Conservation (phyloP, 2,888 invertebrate species). For the Isotomurus palustris region DNA sequence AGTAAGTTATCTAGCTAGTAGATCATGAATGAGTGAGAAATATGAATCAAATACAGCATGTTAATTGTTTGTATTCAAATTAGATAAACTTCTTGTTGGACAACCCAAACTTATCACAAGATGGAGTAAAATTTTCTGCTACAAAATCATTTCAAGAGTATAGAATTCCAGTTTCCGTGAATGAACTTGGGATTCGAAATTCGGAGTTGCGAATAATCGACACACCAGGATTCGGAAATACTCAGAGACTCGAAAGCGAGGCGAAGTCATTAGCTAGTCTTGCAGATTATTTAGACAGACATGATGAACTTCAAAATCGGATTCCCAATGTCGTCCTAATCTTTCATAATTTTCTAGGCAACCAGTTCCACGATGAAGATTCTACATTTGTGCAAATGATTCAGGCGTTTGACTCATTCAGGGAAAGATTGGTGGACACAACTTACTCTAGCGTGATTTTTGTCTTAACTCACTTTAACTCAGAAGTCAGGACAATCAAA, state of each 20-base stretch:
- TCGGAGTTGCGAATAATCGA: slow-evolving; percentile 25
- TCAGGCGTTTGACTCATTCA: slow-evolving; percentile 18
- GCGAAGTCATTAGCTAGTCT: slow-evolving; percentile 26
- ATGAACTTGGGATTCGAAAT: slow-evolving; percentile 24
- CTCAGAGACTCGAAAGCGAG: slow-evolving; percentile 18
- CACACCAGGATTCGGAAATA: slow-evolving; percentile 13
- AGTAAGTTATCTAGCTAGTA: slow-evolving; percentile 4
- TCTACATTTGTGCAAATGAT: slow-evolving; percentile 28
- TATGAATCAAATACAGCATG: not conserved
- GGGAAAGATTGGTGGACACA: slow-evolving; percentile 19
- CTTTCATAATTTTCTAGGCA: slow-evolving; percentile 27
- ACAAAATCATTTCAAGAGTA: slow-evolving; percentile 24
- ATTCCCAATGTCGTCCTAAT: slow-evolving; percentile 32
- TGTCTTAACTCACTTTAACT: slow-evolving; percentile 25
- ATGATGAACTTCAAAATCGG: slow-evolving; percentile 25
- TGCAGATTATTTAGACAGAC: slow-evolving; percentile 11
- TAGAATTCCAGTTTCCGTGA: slow-evolving; percentile 19
- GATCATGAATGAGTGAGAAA: not conserved
- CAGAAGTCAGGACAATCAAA: slow-evolving; percentile 2
- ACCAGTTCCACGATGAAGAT: slow-evolving; percentile 19
- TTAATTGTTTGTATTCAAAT: not conserved
- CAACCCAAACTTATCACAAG: slow-evolving; percentile 18
- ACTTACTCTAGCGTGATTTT: slow-evolving; percentile 29
- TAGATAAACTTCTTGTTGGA: slow-evolving; percentile 31
- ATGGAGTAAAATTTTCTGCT: slow-evolving; percentile 13